Evolutionary conservation across 2,888 invertebrate species (phyloP), one percentile per base, ranked within the genome.

Genomic region (Drosophila macrospina): DNA sequence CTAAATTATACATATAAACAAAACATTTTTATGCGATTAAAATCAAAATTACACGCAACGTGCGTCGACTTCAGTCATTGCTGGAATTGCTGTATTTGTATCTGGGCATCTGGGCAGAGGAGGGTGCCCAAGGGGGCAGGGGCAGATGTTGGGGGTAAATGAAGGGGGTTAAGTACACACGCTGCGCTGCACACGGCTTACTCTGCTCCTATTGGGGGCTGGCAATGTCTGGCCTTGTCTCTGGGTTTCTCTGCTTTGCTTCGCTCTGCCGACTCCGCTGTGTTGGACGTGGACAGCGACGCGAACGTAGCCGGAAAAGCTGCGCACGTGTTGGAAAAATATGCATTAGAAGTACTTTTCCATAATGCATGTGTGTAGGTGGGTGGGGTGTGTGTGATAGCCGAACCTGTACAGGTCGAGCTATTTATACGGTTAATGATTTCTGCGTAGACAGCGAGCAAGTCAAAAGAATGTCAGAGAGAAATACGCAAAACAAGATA

Each of bases 41-140:
- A 86, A 90, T 91, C 90, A 85, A 80, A 91, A 91, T 90, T 90
- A 90, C 90, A 90, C 90, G 91, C 91, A 91, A 89, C 90, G 81
- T 91, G 90, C 91, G 90, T 90, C 86, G 69, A 67, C 56, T 63
- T 65, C 67, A 80, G 34, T 59, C 65, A 50, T 47, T 71, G 63
- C 57, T 60, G 20, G n/a, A 56, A 44, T n/a, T 50, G 48, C 28
- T 37, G 15, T 59, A 24, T 39, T 32, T n/a, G 42, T 20, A 2
- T 11, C n/a, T 5, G 7, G 5, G n/a, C n/a, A n/a, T n/a, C n/a
- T n/a, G n/a, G n/a, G n/a, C n/a, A 26, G 50, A 34, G 52, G 10
- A 4, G 28, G 44, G 26, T 24, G 10, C 6, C 13, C 10, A n/a
- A n/a, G 28, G 16, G 1, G 37, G 5, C 4, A 16, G 34, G 15